phyloP scores from a whole-genome alignment of 2,113 vertebrate genomes.

The Tyrannus savana region DNA sequence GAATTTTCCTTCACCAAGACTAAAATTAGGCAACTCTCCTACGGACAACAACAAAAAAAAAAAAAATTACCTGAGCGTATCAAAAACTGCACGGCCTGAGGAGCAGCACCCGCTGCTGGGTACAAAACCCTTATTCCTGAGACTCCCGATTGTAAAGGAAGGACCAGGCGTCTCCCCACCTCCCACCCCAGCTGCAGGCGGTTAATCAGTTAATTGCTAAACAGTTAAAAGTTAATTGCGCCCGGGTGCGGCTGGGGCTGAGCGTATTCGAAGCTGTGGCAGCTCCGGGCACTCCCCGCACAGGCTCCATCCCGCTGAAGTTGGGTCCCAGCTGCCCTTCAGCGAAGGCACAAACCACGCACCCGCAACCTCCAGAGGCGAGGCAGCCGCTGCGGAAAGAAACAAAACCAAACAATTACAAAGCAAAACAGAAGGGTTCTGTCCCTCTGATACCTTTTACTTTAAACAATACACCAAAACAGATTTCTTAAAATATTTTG shows the following conservation, averaged over 20 bases:
- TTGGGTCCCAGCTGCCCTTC: fast-evolving
- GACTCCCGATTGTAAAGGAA: fast-evolving
- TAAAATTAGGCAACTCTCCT: fast-evolving
- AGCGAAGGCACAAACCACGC: fast-evolving
- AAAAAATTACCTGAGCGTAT: fast-evolving
- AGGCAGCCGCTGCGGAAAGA: fast-evolving
- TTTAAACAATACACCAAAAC: not conserved
- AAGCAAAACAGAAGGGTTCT: not conserved
- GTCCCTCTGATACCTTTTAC: not conserved
- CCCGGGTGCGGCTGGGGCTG: not conserved
- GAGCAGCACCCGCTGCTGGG: fast-evolving
- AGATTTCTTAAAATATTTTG: not conserved
- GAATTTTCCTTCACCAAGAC: fast-evolving
- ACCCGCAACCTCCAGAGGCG: no score
- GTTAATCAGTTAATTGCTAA: not conserved
- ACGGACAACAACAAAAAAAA: fast-evolving
- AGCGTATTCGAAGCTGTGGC: fast-evolving
- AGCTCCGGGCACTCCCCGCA: fast-evolving
- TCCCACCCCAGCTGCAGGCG: not conserved
- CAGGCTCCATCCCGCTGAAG: fast-evolving
- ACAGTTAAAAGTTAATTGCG: not conserved
- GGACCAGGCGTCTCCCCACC: fast-evolving
- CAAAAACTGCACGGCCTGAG: fast-evolving
- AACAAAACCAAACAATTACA: not conserved
- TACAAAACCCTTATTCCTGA: fast-evolving